Base-by-base conservation (phyloP, 2,113 vertebrate genomes). In the Arvicanthis niloticus region DNA sequence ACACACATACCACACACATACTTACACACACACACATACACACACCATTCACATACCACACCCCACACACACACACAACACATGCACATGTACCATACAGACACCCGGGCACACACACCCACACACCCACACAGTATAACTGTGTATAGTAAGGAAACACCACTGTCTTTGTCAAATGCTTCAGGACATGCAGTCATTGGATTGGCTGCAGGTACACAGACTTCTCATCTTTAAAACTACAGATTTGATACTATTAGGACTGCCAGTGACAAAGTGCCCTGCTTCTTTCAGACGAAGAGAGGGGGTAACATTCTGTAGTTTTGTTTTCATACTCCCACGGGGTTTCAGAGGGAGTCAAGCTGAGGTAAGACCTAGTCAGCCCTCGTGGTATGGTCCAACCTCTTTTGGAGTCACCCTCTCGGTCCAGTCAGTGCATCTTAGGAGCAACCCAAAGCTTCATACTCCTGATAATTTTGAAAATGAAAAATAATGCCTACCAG, bases 151-250 rank as follows among this genome's bases (percentile, higher is more conserved):
- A 86, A 94, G n/a, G 89, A 90, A 94, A 92, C 42, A 58, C 73
- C 37, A 65, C 88, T 94, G 68, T 95, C 89, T 94, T 78, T 94
- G 53, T 45, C 80, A 58, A 89, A 48, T 42, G 22, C n/a, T 95
- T 70, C 19, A 72, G 84, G 65, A 90, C n/a, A 3, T 60, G 31
- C 67, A 75, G 17, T 91, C 85, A 56, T 10, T 89, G 26, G 16
- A 24, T 51, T 76, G 67, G 58, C 48, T 80, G 48, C n/a, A 78
- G n/a, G 42, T 40, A 40, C 24, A 40, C 37, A 85, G 48, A 73
- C 42, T 80, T 85, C 51, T 88, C 34, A 65, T 76, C 45, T 91
- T 73, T 42, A 89, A 93, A 89, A 40, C 4, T 16, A 48, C 37
- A n/a, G 31, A 24, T 42, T 76, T 88, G 48, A 19, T 70, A 48